Evolutionary conservation across 2,113 vertebrate species (phyloP).

Genomic region (Chroicocephalus ridibundus): DNA sequence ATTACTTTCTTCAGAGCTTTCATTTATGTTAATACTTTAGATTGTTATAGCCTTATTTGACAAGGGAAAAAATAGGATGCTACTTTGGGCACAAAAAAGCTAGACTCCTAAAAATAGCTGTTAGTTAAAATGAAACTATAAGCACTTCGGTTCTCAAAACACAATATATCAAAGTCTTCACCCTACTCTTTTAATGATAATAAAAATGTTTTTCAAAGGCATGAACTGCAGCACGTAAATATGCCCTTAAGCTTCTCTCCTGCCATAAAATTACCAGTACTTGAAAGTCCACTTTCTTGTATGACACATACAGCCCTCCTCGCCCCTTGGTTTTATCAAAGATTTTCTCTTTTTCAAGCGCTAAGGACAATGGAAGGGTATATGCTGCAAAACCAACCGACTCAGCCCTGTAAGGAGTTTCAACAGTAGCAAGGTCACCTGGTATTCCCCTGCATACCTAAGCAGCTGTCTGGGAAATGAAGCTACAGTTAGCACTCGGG

Average conservation of each 20-base stretch:
- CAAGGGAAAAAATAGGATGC: neutral
- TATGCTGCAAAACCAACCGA: neutral
- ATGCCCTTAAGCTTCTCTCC: neutral
- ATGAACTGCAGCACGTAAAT: neutral
- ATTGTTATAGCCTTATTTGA: neutral
- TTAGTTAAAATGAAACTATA: neutral
- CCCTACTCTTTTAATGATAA: neutral
- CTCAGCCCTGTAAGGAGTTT: neutral
- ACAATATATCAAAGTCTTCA: neutral
- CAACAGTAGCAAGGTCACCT: neutral
- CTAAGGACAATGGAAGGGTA: constrained; percentile 7
- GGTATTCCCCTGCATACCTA: neutral
- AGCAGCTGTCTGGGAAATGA: neutral
- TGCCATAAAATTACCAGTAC: neutral
- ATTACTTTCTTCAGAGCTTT: neutral
- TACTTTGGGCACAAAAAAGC: neutral
- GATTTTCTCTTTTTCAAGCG: neutral
- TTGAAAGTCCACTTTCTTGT: neutral
- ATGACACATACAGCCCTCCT: neutral
- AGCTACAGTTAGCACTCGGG: neutral
- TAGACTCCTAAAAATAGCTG: neutral
- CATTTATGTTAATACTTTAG: neutral
- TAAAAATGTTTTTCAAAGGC: constrained; percentile 23
- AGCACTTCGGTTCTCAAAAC: neutral
- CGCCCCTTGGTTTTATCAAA: neutral